Evolutionary conservation across 2,113 vertebrate species (phyloP), one percentile per base, ranked within the genome.

Genomic region (Mastomys natalensis): DNA sequence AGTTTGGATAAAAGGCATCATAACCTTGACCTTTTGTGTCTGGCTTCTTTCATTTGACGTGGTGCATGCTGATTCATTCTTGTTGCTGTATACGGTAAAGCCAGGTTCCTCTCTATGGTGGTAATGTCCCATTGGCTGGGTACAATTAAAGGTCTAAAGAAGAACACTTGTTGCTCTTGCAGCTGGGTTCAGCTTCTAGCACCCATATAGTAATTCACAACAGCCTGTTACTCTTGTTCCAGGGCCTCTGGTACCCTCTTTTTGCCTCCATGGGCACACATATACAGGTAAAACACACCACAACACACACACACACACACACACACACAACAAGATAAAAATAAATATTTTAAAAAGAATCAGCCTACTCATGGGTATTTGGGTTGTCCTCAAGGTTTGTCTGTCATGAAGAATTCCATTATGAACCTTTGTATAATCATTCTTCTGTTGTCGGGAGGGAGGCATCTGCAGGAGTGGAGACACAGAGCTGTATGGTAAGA

Each of bases 1-100:
- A 43, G n/a, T 84, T 77, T 0, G 12, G 3, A 0, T 0, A 22
- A 22, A 82, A n/a, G 15, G 4, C 1, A 11, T 2, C 2, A 1
- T 70, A 4, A n/a, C 5, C 4, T 19, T 22, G 62, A 55, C 31
- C 80, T 87, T 43, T 53, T 5, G 51, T 40, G n/a, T 86, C 74
- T 40, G 15, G 12, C 21, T 55, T 85, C 81, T 40, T 76, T 84
- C 74, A 26, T 40, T 78, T 51, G n/a, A 58, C 37, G 1, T n/a
- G 43, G 37, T 45, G 17, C 77, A 53, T 68, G 34, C 21, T 26
- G 77, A 5, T 48, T 64, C 48, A 29, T 37, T 12, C 40, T 16
- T 3, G 2, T 5, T 64, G 45, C n/a, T 45, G 11, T 60, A 3
- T 40, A 21, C 1, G 12, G 45, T 24, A 45, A 31, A 13, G 7